Evolutionary conservation across 2,113 vertebrate genomes (phyloP).

Genomic region (Amphilophus citrinellus): DNA sequence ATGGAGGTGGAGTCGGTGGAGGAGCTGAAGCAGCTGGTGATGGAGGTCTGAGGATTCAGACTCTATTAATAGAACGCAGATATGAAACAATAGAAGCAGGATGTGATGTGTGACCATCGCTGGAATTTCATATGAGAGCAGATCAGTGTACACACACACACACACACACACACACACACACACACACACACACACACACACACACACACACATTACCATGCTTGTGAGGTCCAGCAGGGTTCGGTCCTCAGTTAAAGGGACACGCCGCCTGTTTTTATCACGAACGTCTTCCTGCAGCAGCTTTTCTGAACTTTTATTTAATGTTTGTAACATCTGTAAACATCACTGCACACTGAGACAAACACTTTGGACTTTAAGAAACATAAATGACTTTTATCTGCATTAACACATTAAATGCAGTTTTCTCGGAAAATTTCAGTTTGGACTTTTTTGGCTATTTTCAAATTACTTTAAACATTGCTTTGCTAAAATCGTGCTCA

Average conservation of each 20-base stretch:
- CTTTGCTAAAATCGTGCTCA: neutral
- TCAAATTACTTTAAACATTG: neutral
- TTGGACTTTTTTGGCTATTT: neutral
- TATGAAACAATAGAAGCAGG: slow-evolving; percentile 61
- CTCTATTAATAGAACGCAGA: slow-evolving; percentile 67
- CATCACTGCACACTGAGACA: too few species aligned
- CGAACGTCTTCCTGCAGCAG: rapidly evolving
- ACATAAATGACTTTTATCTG: neutral
- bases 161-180: neutral
- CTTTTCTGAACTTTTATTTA: neutral
- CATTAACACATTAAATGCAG: too few species aligned
- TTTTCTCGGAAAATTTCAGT: neutral
- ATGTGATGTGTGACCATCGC: slow-evolving; percentile 68
- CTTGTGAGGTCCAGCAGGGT: neutral
- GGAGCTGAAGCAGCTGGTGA: slow-evolving; percentile 41
- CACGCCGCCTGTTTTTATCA: neutral
- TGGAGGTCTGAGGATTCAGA: slow-evolving; percentile 48
- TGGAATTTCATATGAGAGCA: slow-evolving; percentile 72
- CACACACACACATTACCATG: neutral
- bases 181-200: slow-evolving; percentile 17
- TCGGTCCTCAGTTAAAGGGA: neutral
- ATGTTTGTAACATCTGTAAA: neutral
- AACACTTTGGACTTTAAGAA: neutral
- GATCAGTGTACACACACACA: slow-evolving; percentile 58
- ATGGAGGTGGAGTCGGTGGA: neutral